Conservation (phyloP, 2,888 invertebrate genomes). For the Orthonevra nobilis region DNA sequence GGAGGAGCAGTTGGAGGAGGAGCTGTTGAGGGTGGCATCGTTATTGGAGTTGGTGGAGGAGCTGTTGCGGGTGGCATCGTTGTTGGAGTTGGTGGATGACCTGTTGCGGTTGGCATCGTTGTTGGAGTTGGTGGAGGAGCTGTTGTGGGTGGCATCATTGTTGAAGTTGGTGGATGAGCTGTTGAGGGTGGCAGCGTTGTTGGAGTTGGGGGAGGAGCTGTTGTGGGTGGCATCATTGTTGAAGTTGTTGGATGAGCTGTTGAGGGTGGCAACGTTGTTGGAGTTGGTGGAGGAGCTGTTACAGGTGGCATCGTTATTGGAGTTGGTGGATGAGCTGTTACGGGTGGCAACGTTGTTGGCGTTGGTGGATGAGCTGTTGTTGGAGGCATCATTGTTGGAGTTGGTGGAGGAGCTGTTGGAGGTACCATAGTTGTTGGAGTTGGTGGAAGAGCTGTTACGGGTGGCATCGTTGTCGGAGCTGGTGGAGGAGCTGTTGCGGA, state of each 20-base stretch:
- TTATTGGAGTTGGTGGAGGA: background rate
- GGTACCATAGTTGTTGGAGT: background rate
- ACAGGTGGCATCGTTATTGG: background rate
- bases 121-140: background rate
- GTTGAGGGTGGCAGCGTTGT: background rate
- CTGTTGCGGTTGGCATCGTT: background rate
- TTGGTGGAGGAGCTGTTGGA: background rate
- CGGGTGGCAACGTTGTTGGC: background rate
- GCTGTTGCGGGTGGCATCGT: constrained; percentile 3
- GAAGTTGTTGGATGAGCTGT: background rate
- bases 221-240: background rate
- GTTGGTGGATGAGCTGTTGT: background rate
- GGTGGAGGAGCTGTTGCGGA: background rate
- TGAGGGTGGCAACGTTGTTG: background rate
- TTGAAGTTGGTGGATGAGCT: background rate
- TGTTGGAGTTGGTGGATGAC: background rate
- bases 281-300: background rate
- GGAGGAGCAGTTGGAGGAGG: background rate
- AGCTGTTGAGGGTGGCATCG: constrained; percentile 12
- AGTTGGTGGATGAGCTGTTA: background rate
- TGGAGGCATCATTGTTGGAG: background rate
- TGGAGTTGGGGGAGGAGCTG: background rate
- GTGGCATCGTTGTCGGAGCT: background rate
- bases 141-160: background rate
- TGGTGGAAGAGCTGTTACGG: background rate